phyloP scores from a whole-genome alignment of 2,888 invertebrate species.

The Drosophila rellima region DNA sequence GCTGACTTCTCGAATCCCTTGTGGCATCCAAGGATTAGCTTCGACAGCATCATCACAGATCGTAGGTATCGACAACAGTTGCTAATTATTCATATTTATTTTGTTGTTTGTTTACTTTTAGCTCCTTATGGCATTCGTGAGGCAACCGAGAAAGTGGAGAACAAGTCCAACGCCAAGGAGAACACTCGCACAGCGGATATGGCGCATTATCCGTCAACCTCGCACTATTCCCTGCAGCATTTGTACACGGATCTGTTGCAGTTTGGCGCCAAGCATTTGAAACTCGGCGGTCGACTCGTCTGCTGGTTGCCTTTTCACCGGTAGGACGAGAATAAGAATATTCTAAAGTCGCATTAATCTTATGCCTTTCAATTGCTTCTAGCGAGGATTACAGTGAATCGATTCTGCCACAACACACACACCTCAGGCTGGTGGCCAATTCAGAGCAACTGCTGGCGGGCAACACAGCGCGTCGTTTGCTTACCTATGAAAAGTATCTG shows the following conservation, averaged over 20 bases:
- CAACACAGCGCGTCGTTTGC: constrained; percentile 92
- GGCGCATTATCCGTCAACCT: constrained; percentile 93
- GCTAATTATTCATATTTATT: neutral
- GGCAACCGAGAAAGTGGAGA: constrained; percentile 92
- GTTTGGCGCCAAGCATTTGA: constrained; percentile 93
- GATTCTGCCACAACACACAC: constrained; percentile 92
- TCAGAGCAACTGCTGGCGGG: constrained; percentile 95
- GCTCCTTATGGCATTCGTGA: constrained; percentile 99
- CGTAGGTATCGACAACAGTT: constrained; percentile 88
- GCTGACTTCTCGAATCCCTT: constrained; percentile 95
- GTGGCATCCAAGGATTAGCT: constrained; percentile 90
- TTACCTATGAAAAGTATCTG: constrained; percentile 93
- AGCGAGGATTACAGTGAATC: constrained; percentile 91
- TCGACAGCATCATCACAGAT: constrained; percentile 98
- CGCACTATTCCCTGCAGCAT: constrained; percentile 93
- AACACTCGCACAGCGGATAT: constrained; percentile 88
- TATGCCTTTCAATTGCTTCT: neutral
- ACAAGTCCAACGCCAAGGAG: constrained; percentile 84
- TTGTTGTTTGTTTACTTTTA: constrained; percentile 83
- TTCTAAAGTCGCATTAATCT: no score
- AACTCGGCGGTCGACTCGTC: constrained; percentile 92
- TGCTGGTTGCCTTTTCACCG: constrained; percentile 98
- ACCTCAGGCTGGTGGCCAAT: constrained; percentile 91
- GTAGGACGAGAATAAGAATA: constrained; percentile 83
- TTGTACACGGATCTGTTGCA: constrained; percentile 94